These are phyloP conservation scores for Xerus inauris DNA, from an alignment of 2,113 vertebrate species.

Conservation along the genomic window DNA sequence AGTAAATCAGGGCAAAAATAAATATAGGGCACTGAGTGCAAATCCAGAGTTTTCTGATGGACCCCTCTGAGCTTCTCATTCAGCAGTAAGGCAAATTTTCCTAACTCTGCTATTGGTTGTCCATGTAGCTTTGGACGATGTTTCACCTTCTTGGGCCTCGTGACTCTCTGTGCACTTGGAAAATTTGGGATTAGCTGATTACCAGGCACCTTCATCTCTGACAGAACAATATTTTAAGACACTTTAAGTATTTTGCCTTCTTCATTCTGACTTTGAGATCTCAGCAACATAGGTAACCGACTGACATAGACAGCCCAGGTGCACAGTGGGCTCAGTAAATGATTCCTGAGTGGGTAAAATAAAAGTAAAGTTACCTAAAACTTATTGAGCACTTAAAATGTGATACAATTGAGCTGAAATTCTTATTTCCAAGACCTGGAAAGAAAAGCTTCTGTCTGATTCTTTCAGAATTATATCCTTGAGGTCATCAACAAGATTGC, in stretches of 20 bases:
- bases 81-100: background rate
- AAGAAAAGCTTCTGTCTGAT: background rate
- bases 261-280: background rate
- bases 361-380: background rate
- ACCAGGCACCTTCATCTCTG: background rate
- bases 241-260: background rate
- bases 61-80: background rate
- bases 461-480: background rate
- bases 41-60: background rate
- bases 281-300: background rate
- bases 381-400: background rate
- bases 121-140: background rate
- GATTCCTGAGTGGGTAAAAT: background rate
- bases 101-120: background rate
- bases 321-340: background rate
- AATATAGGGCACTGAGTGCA: background rate
- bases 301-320: background rate
- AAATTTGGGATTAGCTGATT: background rate
- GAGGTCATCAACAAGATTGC: background rate
- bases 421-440: background rate
- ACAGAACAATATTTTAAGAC: background rate
- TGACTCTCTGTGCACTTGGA: background rate
- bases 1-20: background rate
- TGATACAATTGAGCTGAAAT: background rate
- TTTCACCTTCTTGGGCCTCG: background rate